A percentile compares a stretch with the other conserved stretches of the same genome.
Evolutionary conservation across 1,140 invertebrate species (phyloP).

Genomic region (Heliconius himera): DNA sequence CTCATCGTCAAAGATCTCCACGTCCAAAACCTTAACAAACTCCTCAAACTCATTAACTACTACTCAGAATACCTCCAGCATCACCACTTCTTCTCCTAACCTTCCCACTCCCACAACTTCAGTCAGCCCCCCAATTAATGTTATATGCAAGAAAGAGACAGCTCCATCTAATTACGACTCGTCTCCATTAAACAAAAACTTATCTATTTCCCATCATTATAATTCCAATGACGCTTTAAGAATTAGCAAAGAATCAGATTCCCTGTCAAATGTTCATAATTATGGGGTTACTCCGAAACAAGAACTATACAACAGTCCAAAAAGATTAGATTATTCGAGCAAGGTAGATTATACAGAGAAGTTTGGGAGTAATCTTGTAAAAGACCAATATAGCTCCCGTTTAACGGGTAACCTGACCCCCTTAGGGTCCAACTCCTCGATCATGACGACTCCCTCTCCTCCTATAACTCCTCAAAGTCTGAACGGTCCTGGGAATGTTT

Average conservation of each 20-base stretch:
- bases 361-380: conserved; percentile 68
- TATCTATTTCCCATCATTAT: conserved; percentile 66
- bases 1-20: conserved; percentile 68
- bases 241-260: conserved; percentile 76
- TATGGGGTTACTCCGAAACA: conserved; percentile 76
- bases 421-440: conserved; percentile 84
- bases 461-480: conserved; percentile 83
- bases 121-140: conserved; percentile 83
- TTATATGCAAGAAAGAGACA: conserved; percentile 84
- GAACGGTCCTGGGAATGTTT: conserved; percentile 76
- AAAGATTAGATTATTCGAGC: conserved; percentile 69
- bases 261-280: conserved; percentile 61
- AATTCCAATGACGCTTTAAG: conserved; percentile 60
- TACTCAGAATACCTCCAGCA: conserved; percentile 65
- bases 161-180: conserved; percentile 69
- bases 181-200: conserved; percentile 66
- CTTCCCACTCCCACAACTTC: conserved; percentile 83
- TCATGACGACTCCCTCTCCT: conserved; percentile 85
- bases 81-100: conserved; percentile 80
- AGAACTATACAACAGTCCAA: conserved; percentile 73
- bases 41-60: conserved; percentile 63
- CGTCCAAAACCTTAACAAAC: conserved; percentile 69
- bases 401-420: conserved; percentile 84
- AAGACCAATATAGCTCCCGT: conserved; percentile 74
- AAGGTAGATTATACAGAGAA: conserved; percentile 76